These are phyloP conservation scores for Syngnathus acus DNA, from an alignment of 2,797 vertebrate genomes.

Conservation along the genomic window DNA sequence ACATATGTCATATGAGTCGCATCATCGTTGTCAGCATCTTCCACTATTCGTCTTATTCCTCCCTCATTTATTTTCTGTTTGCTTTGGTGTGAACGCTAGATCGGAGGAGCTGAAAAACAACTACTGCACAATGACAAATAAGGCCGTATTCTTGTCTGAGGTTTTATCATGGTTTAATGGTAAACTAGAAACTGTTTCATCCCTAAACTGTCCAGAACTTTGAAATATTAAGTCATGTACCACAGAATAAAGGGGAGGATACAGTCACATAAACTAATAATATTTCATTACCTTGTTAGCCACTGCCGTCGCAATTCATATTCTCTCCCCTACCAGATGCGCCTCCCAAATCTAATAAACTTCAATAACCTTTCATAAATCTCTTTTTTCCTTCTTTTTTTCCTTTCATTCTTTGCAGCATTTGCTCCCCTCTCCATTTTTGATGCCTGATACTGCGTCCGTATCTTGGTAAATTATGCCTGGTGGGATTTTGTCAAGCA, in stretches of 20 bases:
- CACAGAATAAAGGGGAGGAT: constrained; percentile 13
- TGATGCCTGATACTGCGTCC: constrained; percentile 26
- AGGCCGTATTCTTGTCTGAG: neutral
- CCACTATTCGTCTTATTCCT: neutral
- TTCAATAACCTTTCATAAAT: constrained; percentile 56
- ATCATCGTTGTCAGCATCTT: neutral
- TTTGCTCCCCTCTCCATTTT: constrained; percentile 18
- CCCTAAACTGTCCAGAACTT: neutral
- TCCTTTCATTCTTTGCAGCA: constrained; percentile 37
- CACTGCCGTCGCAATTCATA: constrained; percentile 53
- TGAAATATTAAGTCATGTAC: neutral
- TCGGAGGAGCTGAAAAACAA: neutral
- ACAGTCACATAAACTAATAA: constrained; percentile 31
- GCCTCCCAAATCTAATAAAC: constrained; percentile 57
- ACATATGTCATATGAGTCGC: no score
- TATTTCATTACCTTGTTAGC: constrained; percentile 50
- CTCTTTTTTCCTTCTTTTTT: constrained; percentile 20
- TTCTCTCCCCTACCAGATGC: constrained; percentile 50
- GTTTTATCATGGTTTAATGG: neutral
- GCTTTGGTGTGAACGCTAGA: neutral
- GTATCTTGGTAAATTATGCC: constrained; percentile 47
- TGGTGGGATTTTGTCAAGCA: constrained; percentile 44
- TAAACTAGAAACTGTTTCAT: neutral
- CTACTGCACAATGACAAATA: neutral
- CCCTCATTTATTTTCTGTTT: neutral